phyloP scores from a whole-genome alignment of 2,888 invertebrate genomes.

The Hydriomena furcata region DNA sequence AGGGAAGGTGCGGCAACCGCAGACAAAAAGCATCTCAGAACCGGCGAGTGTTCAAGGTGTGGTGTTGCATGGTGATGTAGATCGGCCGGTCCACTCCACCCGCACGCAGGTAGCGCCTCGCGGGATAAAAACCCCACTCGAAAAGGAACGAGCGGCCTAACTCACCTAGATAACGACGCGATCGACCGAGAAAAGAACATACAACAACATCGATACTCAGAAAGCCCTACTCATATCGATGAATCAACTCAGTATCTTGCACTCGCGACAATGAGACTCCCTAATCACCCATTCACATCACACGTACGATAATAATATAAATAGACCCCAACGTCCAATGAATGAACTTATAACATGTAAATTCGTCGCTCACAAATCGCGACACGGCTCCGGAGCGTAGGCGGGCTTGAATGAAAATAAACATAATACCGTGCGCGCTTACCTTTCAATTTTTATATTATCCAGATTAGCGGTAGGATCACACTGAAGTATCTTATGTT shows the following conservation, averaged over 20 bases:
- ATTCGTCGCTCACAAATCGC: slow-evolving; percentile 81
- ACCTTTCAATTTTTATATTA: slow-evolving; percentile 80
- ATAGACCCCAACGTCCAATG: slow-evolving; percentile 72
- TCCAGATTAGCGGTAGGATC: slow-evolving; percentile 76
- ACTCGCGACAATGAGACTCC: slow-evolving; percentile 51
- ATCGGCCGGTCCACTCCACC: slow-evolving; percentile 50
- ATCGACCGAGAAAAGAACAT: slow-evolving; percentile 49
- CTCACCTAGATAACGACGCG: slow-evolving; percentile 71
- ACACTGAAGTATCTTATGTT: slow-evolving; percentile 56
- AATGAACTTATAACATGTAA: slow-evolving; percentile 81
- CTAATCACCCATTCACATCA: slow-evolving; percentile 74
- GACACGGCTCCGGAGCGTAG: slow-evolving; percentile 74
- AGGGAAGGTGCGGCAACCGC: slow-evolving; percentile 31
- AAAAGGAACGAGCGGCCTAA: slow-evolving; percentile 70
- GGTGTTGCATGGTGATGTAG: slow-evolving; percentile 47
- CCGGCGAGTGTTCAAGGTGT: slow-evolving; percentile 50
- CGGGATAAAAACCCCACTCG: slow-evolving; percentile 80
- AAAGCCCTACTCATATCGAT: slow-evolving; percentile 42
- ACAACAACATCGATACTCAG: slow-evolving; percentile 38
- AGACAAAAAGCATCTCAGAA: slow-evolving; percentile 44
- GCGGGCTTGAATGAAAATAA: slow-evolving; percentile 78
- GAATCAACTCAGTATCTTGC: slow-evolving; percentile 53
- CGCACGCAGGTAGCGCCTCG: slow-evolving; percentile 66
- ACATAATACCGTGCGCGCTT: slow-evolving; percentile 58
- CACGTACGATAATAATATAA: slow-evolving; percentile 76